A percentile compares a stretch with the other conserved stretches of the same genome.
These are phyloP conservation scores for Sula dactylatra DNA, from an alignment of 2,113 vertebrate species.

Conservation along the genomic window DNA sequence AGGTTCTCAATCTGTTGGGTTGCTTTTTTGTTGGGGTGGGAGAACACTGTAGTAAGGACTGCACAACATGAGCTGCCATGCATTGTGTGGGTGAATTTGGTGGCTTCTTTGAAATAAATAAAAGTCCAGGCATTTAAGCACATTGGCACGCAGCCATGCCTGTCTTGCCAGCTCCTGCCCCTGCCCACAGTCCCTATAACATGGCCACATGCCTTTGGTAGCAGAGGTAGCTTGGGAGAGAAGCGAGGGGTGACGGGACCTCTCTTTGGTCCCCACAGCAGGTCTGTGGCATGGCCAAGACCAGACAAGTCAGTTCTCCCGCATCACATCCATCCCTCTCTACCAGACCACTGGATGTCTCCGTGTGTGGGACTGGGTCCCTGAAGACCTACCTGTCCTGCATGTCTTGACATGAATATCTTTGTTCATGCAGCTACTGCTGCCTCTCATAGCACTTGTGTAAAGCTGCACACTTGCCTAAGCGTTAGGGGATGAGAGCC, in stretches of 20 bases:
- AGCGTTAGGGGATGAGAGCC: background rate
- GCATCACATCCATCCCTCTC: background rate
- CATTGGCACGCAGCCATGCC: background rate
- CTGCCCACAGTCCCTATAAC: background rate
- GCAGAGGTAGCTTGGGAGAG: background rate
- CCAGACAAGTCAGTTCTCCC: background rate
- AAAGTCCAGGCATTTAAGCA: background rate
- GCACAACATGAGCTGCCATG: accelerated
- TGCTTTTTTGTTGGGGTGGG: background rate
- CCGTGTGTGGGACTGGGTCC: background rate
- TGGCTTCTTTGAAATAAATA: background rate
- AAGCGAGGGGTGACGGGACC: background rate
- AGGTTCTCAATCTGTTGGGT: background rate
- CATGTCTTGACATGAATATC: background rate
- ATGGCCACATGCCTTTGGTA: background rate
- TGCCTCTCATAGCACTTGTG: background rate
- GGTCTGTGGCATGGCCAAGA: background rate
- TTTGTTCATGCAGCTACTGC: background rate
- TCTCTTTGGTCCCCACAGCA: background rate
- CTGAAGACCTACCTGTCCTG: background rate
- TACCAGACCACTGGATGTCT: background rate
- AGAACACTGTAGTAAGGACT: accelerated
- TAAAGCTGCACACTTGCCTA: background rate
- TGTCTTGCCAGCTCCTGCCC: background rate
- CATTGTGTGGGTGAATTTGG: background rate